Base-by-base conservation (phyloP, 2,888 invertebrate species). In the Watsonalla binaria region DNA sequence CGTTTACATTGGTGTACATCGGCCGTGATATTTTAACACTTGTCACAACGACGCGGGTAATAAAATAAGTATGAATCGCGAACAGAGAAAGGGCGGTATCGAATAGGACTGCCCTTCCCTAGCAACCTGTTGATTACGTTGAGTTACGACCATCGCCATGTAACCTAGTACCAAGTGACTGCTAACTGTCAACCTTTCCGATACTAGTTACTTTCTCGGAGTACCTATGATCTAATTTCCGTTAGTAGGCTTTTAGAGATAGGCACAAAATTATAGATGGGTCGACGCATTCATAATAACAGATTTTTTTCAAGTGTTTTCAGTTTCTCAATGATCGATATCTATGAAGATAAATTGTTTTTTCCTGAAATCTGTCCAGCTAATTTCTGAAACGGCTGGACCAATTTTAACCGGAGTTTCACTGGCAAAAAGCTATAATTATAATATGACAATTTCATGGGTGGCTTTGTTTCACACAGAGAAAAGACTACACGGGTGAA, bases 51-150 rank as follows among this genome's bases (percentile, higher is more conserved):
- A 39, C 37, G 15, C 14, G 2, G 11, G 34, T 7, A 49, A 49
- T 37, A 49, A 54, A 63, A 61, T 61, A 61, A 62, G 60, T 60
- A 60, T 63, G 60, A 64, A 74, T 70, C 53, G 61, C 54, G 69
- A 68, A 65, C 69, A 73, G 79, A 78, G 80, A 79, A 80, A 80
- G 76, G 80, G 76, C 70, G 70, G 53, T 74, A 65, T 72, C 64
- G 62, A 60, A 67, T 71, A 61, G 51, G 65, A 53, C 47, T 63
- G 68, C 69, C 72, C 70, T 80, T 79, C 75, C 78, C 73, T 54
- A 68, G 61, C 59, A 70, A 76, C 72, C 68, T 70, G 74, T 70
- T 63, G 55, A 68, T 79, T 77, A 76, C 74, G 72, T 71, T 68
- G 42, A 46, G 42, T 58, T 58, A 61, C 61, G 55, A 54, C 51